A percentile compares a stretch with the other conserved stretches of the same genome.
phyloP scores from a whole-genome alignment of 2,113 vertebrate species.

The Spea bombifrons region DNA sequence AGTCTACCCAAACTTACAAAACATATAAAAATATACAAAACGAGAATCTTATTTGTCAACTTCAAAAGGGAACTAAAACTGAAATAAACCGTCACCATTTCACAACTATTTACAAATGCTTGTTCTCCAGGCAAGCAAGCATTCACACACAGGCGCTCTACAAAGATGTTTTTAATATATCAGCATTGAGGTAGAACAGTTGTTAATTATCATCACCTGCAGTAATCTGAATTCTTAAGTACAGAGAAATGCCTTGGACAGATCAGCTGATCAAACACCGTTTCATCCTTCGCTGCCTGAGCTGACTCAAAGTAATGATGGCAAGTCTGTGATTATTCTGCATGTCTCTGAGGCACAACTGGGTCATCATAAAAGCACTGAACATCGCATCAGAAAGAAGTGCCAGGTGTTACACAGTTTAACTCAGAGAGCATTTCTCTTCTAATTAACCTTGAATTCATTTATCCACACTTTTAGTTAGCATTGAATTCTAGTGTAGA shows the following conservation, averaged over 20 bases:
- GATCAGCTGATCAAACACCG: slow-evolving; percentile 38
- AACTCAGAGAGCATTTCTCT: neutral
- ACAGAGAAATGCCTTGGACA: neutral
- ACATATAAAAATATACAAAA: too few species aligned
- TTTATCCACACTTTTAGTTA: slow-evolving; percentile 7
- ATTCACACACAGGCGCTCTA: neutral
- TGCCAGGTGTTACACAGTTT: slow-evolving; percentile 16
- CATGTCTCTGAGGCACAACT: slow-evolving; percentile 15
- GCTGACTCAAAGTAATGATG: slow-evolving; percentile 14
- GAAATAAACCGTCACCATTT: too few species aligned
- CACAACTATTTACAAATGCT: too few species aligned
- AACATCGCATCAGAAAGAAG: slow-evolving; percentile 5
- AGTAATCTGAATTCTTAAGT: slow-evolving; percentile 6
- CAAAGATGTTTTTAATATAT: slow-evolving; percentile 7
- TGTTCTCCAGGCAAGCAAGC: too few species aligned
- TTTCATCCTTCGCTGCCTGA: slow-evolving; percentile 30
- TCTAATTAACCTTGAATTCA: slow-evolving; percentile 19
- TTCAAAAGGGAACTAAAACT: too few species aligned
- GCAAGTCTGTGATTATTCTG: slow-evolving; percentile 17
- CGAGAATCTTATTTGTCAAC: too few species aligned
- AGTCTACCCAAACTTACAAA: too few species aligned
- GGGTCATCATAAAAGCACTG: slow-evolving; percentile 32
- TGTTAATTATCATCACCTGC: slow-evolving; percentile 21
- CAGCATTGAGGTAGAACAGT: neutral
- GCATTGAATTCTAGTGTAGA: neutral